Evolutionary conservation across 1,140 invertebrate genomes (phyloP), one percentile per base, ranked within the genome.

Genomic region (Tenebrio molitor): DNA sequence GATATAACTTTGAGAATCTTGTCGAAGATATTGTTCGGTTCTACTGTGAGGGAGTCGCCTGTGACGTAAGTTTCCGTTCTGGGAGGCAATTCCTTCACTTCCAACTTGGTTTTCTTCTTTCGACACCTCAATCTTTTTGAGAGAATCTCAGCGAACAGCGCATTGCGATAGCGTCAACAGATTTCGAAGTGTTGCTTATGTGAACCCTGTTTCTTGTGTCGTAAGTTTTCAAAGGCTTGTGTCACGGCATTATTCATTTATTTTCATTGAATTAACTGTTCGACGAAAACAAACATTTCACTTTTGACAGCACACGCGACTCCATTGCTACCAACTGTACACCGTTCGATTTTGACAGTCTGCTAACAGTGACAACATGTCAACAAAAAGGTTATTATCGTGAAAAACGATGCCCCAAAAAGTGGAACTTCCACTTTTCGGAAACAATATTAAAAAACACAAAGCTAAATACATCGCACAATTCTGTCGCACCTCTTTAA

Each of bases 61-160:
- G 41, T 46, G 6, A 42, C 0, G 1, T 66, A 23, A 16, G 21
- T 36, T 5, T 14, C 14, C 1, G 7, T 2, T 12, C 21, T 14
- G 41, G 64, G 39, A 34, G 64, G 64, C 36, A 66, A 66, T 25
- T 66, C 64, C 25, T 21, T 66, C 12, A 66, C 7, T 29, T 44
- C n/a, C 1, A 66, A 0, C n/a, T 41, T 66, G 17, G 21, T n/a
- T 66, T 66, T 66, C 17, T 39, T 65, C 39, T n/a, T 34, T 34
- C 42, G 64, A 42, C 42, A n/a, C 14, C 14, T 46, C 1, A 29
- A 23, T 14, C 42, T 16, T 23, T 66, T 66, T 16, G 36, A 21
- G 1, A 66, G 6, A 23, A 42, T 66, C 16, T 46, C 14, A 7
- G 36, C 64, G 25, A 29, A 14, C 1, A 66, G 16, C 17, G 50